Evolutionary conservation across 2,113 vertebrate genomes (phyloP).

Genomic region (Amazona guildingii): DNA sequence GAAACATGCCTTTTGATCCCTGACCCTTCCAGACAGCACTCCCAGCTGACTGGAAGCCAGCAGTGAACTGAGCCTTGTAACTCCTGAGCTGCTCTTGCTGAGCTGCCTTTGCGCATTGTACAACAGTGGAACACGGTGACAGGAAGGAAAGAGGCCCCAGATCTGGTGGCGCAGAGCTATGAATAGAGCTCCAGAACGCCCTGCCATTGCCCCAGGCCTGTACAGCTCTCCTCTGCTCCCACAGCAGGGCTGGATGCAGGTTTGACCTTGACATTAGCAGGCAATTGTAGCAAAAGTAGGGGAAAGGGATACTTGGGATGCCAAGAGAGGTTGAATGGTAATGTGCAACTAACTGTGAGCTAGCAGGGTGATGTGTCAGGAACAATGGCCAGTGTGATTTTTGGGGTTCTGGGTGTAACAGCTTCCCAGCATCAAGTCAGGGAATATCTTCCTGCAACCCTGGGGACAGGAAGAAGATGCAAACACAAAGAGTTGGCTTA

Average conservation of each 20-base stretch:
- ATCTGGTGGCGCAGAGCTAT: not conserved
- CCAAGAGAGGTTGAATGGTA: not conserved
- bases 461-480: not conserved
- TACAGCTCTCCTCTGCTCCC: not conserved
- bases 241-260: not conserved
- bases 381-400: fast-evolving
- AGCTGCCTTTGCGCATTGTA: not conserved
- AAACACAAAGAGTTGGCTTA: not conserved
- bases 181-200: not conserved
- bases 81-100: not conserved
- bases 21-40: not conserved
- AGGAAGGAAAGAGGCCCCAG: not conserved
- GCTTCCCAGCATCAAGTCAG: not conserved
- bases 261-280: not conserved
- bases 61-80: not conserved
- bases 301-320: not conserved
- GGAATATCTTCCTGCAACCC: fast-evolving
- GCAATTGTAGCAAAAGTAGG: not conserved
- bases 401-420: not conserved
- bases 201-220: not conserved
- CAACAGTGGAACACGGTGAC: not conserved
- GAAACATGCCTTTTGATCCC: not conserved
- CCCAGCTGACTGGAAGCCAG: not conserved
- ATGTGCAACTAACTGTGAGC: not conserved
- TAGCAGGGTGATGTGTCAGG: not conserved